Base-by-base conservation (phyloP, 1,140 invertebrate species). In the Grapholita molesta region DNA sequence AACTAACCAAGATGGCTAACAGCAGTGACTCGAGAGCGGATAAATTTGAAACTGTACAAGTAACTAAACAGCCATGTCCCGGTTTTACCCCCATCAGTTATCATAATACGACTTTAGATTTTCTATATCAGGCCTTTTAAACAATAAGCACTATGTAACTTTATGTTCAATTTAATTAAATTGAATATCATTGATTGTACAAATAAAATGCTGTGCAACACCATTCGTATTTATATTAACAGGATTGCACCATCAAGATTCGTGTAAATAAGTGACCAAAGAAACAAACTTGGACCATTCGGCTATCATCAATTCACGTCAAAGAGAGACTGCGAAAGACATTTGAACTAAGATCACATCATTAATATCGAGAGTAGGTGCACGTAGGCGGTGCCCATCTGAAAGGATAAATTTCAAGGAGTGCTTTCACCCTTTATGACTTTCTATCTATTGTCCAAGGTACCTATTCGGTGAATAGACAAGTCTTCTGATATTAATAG, bases 311-410 rank as follows among this genome's bases (percentile, higher is more conserved):
- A 87, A 89, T 89, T 85, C 75, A 75, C 77, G 86, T 89, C 89
- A 80, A 79, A 80, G 73, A 75, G 77, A 80, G 80, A 82, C 85
- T 87, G 81, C 71, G 75, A 80, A 79, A 86, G 78, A 88, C 83
- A 80, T 84, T 85, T 82, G 84, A 86, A 84, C 83, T 89, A 88
- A 88, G 83, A 88, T 89, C 88, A 82, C 84, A 89, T 89, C 86
- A 91, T 91, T 91, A 89, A 91, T 91, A 91, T 88, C 84, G 80
- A 88, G 83, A 80, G 84, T 83, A 80, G 55, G 55, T 38, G 18
- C 80, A 77, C 75, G 85, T 81, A 80, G 88, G 88, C 88, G 86
- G 84, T 70, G 77, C 74, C 76, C 67, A 70, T 64, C 52, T 77
- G 77, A 82, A 84, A 82, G 80, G 80, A 87, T 84, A 82, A 70